Evolutionary conservation across 2,113 vertebrate species (phyloP).

Genomic region (Sorex fumeus): DNA sequence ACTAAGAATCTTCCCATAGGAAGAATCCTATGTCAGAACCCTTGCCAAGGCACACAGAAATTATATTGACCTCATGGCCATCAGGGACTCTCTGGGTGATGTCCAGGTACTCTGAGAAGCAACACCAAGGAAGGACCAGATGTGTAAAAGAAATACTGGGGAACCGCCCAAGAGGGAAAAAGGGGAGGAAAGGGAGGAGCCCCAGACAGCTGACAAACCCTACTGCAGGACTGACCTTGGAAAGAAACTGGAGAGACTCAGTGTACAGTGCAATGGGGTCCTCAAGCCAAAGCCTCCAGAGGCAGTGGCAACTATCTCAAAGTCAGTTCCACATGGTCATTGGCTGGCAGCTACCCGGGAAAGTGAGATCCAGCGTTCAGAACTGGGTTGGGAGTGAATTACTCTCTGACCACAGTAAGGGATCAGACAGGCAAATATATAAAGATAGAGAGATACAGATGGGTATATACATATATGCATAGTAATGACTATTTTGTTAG

Average conservation of each 20-base stretch:
- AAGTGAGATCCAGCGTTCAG: constrained; percentile 6
- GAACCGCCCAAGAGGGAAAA: neutral
- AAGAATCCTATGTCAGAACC: constrained; percentile 54
- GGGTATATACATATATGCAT: too few relatives aligned
- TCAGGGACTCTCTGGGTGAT: neutral
- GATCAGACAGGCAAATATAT: neutral
- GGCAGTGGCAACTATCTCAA: neutral
- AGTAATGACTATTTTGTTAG: too few relatives aligned
- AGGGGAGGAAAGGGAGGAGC: neutral
- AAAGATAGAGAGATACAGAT: too few relatives aligned
- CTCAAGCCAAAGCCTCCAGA: neutral
- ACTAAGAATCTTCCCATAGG: constrained; percentile 30
- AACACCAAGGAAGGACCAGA: constrained; percentile 54
- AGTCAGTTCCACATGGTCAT: neutral
- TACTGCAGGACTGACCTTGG: neutral
- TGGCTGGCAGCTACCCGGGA: neutral
- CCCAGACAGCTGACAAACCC: neutral
- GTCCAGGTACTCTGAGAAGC: constrained; percentile 27
- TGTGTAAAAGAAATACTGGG: neutral
- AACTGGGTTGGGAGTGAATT: constrained; percentile 13
- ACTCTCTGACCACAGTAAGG: neutral
- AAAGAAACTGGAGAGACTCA: neutral
- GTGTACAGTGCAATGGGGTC: neutral
- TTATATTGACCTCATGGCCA: too few relatives aligned
- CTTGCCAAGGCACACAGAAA: constrained; percentile 59